Conservation (phyloP, 53 echinoderm and acorn worm species). For the Mesocentrotus franciscanus region DNA sequence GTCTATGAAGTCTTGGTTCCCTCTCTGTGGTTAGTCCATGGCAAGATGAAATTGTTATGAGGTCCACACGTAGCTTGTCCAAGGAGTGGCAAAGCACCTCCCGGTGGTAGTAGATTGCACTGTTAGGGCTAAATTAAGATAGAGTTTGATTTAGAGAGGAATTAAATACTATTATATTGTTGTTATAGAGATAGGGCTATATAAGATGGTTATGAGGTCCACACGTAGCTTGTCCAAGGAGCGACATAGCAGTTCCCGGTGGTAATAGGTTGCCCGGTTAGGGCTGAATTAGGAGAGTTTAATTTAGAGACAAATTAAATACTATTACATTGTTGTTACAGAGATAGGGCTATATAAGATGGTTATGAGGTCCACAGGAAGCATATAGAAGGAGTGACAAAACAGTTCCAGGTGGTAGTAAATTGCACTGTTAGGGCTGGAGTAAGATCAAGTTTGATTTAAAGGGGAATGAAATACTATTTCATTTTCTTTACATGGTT, state of each 20-base stretch:
- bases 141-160: too few relatives aligned
- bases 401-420: constrained; percentile 97
- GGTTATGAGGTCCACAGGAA: constrained; percentile 88
- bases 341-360: constrained; percentile 78
- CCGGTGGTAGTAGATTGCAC: constrained; percentile 96
- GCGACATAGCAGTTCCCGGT: constrained; percentile 89
- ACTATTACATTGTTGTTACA: too few relatives aligned
- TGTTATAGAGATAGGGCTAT: constrained; percentile 55
- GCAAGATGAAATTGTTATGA: constrained; percentile 92
- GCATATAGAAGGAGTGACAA: constrained; percentile 85
- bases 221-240: constrained; percentile 86
- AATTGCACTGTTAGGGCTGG: constrained; percentile 74
- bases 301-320: too few relatives aligned
- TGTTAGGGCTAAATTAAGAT: constrained; percentile 66
- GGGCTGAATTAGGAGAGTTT: background rate
- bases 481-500: too few relatives aligned
- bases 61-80: constrained; percentile 89
- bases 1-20: constrained; percentile 80
- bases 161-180: too few relatives aligned
- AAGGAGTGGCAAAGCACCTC: constrained; percentile 89
- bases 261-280: constrained; percentile 89
- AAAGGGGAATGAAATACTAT: too few relatives aligned
- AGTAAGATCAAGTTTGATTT: background rate
- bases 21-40: constrained; percentile 87
- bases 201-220: constrained; percentile 89